These are phyloP conservation scores for Cataglyphis albicans DNA, from an alignment of 2,888 invertebrate species.

Conservation along the genomic window DNA sequence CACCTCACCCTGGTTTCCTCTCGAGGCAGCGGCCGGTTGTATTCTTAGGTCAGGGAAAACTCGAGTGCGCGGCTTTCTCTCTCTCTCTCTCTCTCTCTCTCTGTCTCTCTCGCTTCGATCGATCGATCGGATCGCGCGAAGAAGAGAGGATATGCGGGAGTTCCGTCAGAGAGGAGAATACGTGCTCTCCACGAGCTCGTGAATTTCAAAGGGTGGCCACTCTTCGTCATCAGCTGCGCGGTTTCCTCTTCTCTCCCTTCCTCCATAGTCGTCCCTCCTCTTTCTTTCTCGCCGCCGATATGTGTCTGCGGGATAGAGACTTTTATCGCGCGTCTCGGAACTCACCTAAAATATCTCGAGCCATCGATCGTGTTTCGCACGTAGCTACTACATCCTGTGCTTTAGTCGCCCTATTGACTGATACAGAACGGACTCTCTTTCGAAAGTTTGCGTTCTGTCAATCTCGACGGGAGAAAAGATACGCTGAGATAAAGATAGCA, in stretches of 20 bases:
- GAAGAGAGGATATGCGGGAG: slow-evolving; percentile 17
- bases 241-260: background rate
- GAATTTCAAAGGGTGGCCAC: slow-evolving; percentile 50
- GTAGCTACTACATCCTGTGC: slow-evolving; percentile 51
- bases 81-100: too few species aligned
- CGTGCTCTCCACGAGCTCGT: slow-evolving; percentile 59
- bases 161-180: slow-evolving; percentile 50
- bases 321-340: slow-evolving; percentile 49
- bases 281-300: slow-evolving; percentile 1
- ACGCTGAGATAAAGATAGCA: background rate
- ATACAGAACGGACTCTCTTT: slow-evolving; percentile 50
- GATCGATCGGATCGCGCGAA: slow-evolving; percentile 78
- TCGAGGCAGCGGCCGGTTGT: slow-evolving; percentile 74
- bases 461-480: background rate
- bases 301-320: slow-evolving; percentile 47
- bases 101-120: slow-evolving; percentile 74
- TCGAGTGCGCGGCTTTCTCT: slow-evolving; percentile 77
- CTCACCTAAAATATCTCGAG: slow-evolving; percentile 52
- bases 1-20: slow-evolving; percentile 74
- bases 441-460: slow-evolving; percentile 28
- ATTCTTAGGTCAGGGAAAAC: slow-evolving; percentile 83
- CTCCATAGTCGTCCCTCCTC: background rate
- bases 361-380: slow-evolving; percentile 50
- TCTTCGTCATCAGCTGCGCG: slow-evolving; percentile 52
- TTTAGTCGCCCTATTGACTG: slow-evolving; percentile 48